Evolutionary conservation across 1,140 invertebrate genomes (phyloP).

Genomic region (Cephus cinctus): DNA sequence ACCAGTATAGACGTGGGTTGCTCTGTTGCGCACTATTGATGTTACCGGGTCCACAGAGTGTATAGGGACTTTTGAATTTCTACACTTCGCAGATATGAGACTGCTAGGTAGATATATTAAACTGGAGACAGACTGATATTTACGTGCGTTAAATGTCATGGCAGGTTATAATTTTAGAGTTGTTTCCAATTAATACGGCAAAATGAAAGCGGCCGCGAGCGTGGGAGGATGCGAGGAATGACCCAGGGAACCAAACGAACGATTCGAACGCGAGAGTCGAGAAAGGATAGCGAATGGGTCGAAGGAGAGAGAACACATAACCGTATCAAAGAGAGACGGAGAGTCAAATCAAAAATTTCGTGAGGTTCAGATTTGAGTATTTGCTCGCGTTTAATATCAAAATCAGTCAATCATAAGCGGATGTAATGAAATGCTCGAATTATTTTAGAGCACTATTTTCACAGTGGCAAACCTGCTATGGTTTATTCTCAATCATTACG

Average conservation of each 20-base stretch:
- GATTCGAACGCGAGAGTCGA: background rate
- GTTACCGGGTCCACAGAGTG: too few relatives aligned
- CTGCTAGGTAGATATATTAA: too few relatives aligned
- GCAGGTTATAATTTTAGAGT: conserved; percentile 35
- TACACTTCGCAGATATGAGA: too few relatives aligned
- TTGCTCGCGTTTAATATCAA: conserved; percentile 35
- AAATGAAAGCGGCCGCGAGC: conserved; percentile 14
- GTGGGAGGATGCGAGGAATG: background rate
- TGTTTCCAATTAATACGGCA: conserved; percentile 36
- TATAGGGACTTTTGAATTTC: too few relatives aligned
- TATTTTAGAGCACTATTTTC: conserved; percentile 28
- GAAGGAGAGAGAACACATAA: background rate
- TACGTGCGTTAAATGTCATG: conserved; percentile 20
- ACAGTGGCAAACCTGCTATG: background rate
- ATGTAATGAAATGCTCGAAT: conserved; percentile 33
- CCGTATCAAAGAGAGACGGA: background rate
- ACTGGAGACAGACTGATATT: too few relatives aligned
- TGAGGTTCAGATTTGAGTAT: conserved; percentile 24
- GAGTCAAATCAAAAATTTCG: conserved; percentile 7
- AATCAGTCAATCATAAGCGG: conserved; percentile 31
- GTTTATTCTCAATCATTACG: conserved; percentile 24
- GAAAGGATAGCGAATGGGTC: background rate
- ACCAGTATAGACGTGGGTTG: too few relatives aligned
- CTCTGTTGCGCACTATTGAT: too few relatives aligned
- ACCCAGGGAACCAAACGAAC: background rate